phyloP scores from a whole-genome alignment of 1,140 invertebrate genomes.

The Bathynomus jamesi region DNA sequence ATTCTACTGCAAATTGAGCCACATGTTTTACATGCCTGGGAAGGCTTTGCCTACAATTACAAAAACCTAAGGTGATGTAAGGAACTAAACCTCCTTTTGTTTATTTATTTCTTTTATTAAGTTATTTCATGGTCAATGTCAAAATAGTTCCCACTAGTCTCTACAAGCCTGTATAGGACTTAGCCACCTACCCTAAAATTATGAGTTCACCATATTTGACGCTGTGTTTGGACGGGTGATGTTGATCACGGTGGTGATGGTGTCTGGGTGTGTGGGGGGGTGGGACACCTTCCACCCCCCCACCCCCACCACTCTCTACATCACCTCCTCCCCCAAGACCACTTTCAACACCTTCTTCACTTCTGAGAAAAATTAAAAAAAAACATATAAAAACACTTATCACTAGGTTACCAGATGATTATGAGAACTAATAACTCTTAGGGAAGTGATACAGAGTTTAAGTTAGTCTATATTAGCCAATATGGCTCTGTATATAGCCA shows the following conservation, averaged over 20 bases:
- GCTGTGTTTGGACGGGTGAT: constrained; percentile 11
- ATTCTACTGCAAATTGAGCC: background rate
- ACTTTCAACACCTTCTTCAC: background rate
- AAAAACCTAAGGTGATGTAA: background rate
- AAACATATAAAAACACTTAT: background rate
- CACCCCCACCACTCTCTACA: background rate
- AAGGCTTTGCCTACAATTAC: background rate
- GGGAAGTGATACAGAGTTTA: too few species aligned
- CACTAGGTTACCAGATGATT: too few species aligned
- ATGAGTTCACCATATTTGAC: constrained; percentile 43
- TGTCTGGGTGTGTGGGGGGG: constrained; percentile 15
- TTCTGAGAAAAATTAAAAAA: background rate
- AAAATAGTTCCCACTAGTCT: constrained; percentile 6
- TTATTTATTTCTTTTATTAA: too few species aligned
- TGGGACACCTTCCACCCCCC: background rate
- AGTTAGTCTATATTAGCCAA: too few species aligned
- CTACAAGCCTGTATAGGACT: background rate
- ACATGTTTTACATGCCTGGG: background rate
- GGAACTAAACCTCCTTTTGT: background rate
- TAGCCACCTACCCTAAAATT: constrained; percentile 41
- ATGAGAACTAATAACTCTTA: too few species aligned
- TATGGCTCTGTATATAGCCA: too few species aligned
- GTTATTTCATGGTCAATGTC: background rate
- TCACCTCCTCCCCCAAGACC: constrained; percentile 10
- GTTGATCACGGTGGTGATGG: constrained; percentile 8